Evolutionary conservation across 30 jellyfish, hydroid and myxozoan genomes (phyloP), one percentile per base, ranked within the genome.

Genomic region (Haliclystus octoradiatus): DNA sequence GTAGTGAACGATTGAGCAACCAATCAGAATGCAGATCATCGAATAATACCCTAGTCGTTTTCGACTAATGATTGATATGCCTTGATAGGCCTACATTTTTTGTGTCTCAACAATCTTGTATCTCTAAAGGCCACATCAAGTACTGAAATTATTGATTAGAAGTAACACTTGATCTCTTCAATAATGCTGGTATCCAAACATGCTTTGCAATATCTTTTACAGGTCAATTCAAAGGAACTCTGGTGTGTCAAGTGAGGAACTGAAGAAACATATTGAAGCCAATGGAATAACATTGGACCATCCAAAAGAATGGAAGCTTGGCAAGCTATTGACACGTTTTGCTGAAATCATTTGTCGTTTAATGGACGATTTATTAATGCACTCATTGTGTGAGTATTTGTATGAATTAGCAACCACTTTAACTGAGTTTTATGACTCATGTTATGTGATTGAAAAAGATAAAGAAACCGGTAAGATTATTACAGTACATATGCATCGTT

Each of bases 391-490:
- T 67, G 99, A 92, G 73, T 92, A 83, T 50, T 68, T 92, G 61
- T 92, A 92, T 68, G 99, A 92, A 51, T 66, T 92, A 28, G 94
- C 95, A 0, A 61, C 88, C 75, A 79, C 92, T 26, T 19, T 92
- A 83, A 92, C 95, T 2, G 99, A 92, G 14, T 92, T 82, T 68
- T 92, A 92, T 68, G 99, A 92, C 33, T 93, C 94, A 1, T 92
- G 99, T 46, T 83, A 82, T 46, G 77, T 94, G 49, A 49, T 92
- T 50, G 94, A 83, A 46, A 79, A 79, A 64, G 88, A 88, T 62
- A 69, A 70, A 52, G 89, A 74, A 22, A 88, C 97, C 28, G 94
- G 94, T 24, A 93, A 78, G 32, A 74, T 83, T 7, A 69, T 61
- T 50, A 78, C 78, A 26, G 94, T 83, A 22, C 82, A 92, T 71